Evolutionary conservation across 2,113 vertebrate genomes (phyloP), one percentile per base, ranked within the genome.

Genomic region (Kryptolebias marmoratus): DNA sequence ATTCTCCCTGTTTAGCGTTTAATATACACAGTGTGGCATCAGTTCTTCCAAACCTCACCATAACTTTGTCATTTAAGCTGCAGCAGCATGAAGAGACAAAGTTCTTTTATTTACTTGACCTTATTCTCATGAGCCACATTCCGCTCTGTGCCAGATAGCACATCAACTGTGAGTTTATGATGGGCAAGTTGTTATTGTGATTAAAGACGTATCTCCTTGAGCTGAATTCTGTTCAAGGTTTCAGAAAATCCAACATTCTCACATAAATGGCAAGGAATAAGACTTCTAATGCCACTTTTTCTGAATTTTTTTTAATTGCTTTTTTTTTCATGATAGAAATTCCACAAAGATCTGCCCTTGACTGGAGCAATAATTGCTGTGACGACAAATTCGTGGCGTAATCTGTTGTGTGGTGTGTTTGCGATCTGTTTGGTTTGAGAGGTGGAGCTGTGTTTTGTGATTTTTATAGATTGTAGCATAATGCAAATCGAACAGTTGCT

Each of bases 31-130:
- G 8, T 4, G 39, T 32, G 49, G 60, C 59, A 30, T 48, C 31
- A 39, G 49, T 48, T 39, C 49, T 55, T 74, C 28, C 0, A n/a
- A 13, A 14, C 61, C 2, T 61, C 50, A 30, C 9, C 44, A 64
- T 64, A 64, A 12, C 22, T 42, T 65, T 39, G 52, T 16, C 18
- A 28, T 5, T 45, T 31, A 42, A 68, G 74, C 39, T 67, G 31
- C 58, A 50, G 1, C 58, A 18, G 30, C 54, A 36, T 57, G 56
- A 73, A 50, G 16, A 27, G 32, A 42, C 30, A 13, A 63, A 55
- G 30, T 60, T 71, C 18, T 58, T 73, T 79, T 59, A 56, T 84
- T 72, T 31, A 60, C 69, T 16, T 63, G 75, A 68, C 70, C 58
- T 67, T 56, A 53, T 64, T 78, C 71, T 66, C 52, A 71, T 58